Percentiles rank a stretch among this genome's conserved stretches.
These are phyloP conservation scores for Eucera pruinosa DNA, from an alignment of 2,888 invertebrate genomes.

Conservation along the genomic window DNA sequence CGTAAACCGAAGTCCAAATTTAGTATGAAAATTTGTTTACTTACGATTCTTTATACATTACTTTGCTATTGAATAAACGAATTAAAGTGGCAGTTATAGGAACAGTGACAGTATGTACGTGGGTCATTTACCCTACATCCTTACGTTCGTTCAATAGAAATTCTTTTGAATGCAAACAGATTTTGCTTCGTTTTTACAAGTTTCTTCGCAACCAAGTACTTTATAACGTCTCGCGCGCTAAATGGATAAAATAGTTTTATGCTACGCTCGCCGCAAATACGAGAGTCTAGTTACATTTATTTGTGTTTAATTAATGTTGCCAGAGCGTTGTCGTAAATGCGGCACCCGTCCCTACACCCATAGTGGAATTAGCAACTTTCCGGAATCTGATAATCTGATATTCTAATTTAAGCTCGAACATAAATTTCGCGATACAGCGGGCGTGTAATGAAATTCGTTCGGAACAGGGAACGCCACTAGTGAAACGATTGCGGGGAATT, in stretches of 20 bases:
- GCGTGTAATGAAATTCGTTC: constrained; percentile 15
- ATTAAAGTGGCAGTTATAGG: too few relatives aligned
- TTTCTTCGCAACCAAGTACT: not conserved
- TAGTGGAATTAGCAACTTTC: constrained; percentile 37
- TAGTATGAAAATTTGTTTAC: too few relatives aligned
- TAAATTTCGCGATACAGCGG: constrained; percentile 22
- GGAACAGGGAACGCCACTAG: not conserved
- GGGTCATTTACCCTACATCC: too few relatives aligned
- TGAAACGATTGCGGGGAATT: not conserved
- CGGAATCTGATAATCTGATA: constrained; percentile 38
- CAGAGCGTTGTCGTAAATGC: constrained; percentile 31
- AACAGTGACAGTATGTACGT: too few relatives aligned
- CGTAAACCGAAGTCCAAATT: too few relatives aligned
- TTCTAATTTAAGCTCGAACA: constrained; percentile 37
- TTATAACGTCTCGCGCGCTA: not conserved
- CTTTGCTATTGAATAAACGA: too few relatives aligned
- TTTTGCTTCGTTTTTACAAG: not conserved
- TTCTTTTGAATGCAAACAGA: constrained; percentile 21
- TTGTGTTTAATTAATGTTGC: constrained; percentile 39
- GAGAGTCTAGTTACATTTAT: constrained; percentile 38
- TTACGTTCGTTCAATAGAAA: too few relatives aligned
- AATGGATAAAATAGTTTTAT: not conserved
- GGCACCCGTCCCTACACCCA: not conserved
- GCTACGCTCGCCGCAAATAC: not conserved
- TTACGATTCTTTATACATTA: too few relatives aligned